These are phyloP conservation scores for Drosophila lacicola DNA, from an alignment of 2,888 invertebrate species.

Conservation along the genomic window DNA sequence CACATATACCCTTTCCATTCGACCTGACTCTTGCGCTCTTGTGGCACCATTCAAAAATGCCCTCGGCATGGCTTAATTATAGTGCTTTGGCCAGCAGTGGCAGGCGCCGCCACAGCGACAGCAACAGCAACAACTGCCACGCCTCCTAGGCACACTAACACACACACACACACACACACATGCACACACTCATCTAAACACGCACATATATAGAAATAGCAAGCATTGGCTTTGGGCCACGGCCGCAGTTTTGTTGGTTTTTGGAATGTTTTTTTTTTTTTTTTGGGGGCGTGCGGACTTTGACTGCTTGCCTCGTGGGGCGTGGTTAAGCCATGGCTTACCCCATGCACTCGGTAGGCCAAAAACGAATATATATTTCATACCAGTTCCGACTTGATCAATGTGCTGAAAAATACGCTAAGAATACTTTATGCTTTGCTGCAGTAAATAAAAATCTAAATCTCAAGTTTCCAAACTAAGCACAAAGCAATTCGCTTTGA, in stretches of 20 bases:
- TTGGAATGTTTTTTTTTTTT: slow-evolving; percentile 22
- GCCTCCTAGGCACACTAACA: slow-evolving; percentile 57
- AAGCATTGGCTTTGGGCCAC: slow-evolving; percentile 63
- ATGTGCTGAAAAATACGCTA: slow-evolving; percentile 22
- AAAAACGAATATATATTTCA: too few species aligned
- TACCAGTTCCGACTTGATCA: slow-evolving; percentile 32
- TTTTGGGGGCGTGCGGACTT: slow-evolving; percentile 39
- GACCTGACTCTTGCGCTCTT: slow-evolving; percentile 40
- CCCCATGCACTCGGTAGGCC: too few species aligned
- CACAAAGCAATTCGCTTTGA: too few species aligned
- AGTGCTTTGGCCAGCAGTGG: slow-evolving; percentile 80
- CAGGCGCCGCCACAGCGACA: slow-evolving; percentile 66
- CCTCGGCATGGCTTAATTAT: slow-evolving; percentile 84
- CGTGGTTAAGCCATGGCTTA: slow-evolving; percentile 31
- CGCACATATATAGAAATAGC: slow-evolving; percentile 1
- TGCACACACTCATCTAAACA: neutral
- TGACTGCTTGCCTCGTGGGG: slow-evolving; percentile 36
- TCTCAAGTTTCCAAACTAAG: too few species aligned
- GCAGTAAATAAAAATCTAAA: too few species aligned
- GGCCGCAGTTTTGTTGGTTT: slow-evolving; percentile 50
- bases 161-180: slow-evolving; percentile 15
- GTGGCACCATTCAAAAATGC: slow-evolving; percentile 67
- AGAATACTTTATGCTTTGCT: too few species aligned
- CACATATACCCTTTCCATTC: slow-evolving; percentile 4
- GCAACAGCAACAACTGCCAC: slow-evolving; percentile 61